phyloP scores from a whole-genome alignment of 2,888 invertebrate genomes.

The Perizoma affinitatum region DNA sequence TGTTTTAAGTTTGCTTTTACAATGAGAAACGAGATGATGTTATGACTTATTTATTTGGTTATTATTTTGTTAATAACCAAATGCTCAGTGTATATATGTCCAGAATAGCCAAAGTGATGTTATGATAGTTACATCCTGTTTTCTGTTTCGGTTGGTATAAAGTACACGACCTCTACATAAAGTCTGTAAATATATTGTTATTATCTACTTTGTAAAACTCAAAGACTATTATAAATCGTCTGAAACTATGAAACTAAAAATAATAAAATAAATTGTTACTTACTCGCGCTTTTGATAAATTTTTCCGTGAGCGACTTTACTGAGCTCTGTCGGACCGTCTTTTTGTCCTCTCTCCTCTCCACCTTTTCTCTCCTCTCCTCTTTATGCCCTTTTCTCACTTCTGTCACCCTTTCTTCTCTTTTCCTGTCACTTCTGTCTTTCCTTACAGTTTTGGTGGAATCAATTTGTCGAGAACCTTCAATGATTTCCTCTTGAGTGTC shows the following conservation, averaged over 20 bases:
- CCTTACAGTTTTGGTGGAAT: constrained; percentile 30
- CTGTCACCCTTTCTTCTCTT: constrained; percentile 46
- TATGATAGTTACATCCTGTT: too few relatives aligned
- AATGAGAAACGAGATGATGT: too few relatives aligned
- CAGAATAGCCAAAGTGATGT: too few relatives aligned
- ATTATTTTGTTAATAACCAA: too few relatives aligned
- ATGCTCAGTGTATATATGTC: too few relatives aligned
- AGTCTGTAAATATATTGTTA: too few relatives aligned
- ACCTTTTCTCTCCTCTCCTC: constrained; percentile 44
- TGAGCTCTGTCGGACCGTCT: constrained; percentile 87
- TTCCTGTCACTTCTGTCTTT: constrained; percentile 33
- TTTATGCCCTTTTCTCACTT: constrained; percentile 43
- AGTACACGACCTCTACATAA: too few relatives aligned
- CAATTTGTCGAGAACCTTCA: constrained; percentile 33
- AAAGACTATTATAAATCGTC: not conserved
- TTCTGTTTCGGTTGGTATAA: too few relatives aligned
- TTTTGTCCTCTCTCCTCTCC: constrained; percentile 64
- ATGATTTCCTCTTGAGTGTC: constrained; percentile 39
- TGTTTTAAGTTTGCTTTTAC: too few relatives aligned
- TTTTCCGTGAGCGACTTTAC: constrained; percentile 92
- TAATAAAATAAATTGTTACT: constrained; percentile 39
- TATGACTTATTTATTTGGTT: too few relatives aligned
- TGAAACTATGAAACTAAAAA: not conserved
- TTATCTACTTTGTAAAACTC: too few relatives aligned
- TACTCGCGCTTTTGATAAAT: constrained; percentile 88